These are phyloP conservation scores for Sphaeramia orbicularis DNA, from an alignment of 2,797 vertebrate genomes.

Conservation along the genomic window DNA sequence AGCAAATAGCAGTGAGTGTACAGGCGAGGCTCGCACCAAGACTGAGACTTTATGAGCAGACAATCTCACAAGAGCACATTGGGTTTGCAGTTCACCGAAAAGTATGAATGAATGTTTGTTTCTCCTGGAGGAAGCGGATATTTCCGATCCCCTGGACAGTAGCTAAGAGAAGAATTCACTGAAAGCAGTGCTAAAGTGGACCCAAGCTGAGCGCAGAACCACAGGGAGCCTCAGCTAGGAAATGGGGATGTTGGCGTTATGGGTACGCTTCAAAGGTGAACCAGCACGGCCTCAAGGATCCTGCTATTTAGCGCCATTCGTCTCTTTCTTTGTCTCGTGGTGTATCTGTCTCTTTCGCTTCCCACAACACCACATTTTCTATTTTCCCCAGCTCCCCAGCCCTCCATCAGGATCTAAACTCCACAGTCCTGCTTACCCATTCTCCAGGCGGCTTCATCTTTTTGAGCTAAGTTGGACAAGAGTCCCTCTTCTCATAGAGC, in stretches of 20 bases:
- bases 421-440: constrained; percentile 23
- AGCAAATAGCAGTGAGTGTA: constrained; percentile 35
- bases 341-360: constrained; percentile 20
- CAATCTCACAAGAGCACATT: constrained; percentile 1
- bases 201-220: constrained; percentile 42
- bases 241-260: constrained; percentile 36
- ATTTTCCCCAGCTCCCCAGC: constrained; percentile 13
- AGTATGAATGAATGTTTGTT: constrained; percentile 9
- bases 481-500: constrained; percentile 14
- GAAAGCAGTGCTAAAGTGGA: constrained; percentile 42
- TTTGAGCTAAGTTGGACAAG: constrained; percentile 28
- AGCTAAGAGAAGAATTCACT: constrained; percentile 28
- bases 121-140: constrained; percentile 5
- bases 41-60: constrained; percentile 16
- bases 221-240: constrained; percentile 40
- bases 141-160: constrained; percentile 39
- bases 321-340: constrained; percentile 19
- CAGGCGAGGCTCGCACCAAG: constrained; percentile 17
- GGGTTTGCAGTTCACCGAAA: constrained; percentile 21
- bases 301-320: constrained; percentile 31
- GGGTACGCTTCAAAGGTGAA: constrained; percentile 53
- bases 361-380: constrained; percentile 8
- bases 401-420: constrained; percentile 37
- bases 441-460: constrained; percentile 11
- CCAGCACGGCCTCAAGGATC: constrained; percentile 50